phyloP scores from a whole-genome alignment of 2,797 vertebrate species.

The Hydrophis major region DNA sequence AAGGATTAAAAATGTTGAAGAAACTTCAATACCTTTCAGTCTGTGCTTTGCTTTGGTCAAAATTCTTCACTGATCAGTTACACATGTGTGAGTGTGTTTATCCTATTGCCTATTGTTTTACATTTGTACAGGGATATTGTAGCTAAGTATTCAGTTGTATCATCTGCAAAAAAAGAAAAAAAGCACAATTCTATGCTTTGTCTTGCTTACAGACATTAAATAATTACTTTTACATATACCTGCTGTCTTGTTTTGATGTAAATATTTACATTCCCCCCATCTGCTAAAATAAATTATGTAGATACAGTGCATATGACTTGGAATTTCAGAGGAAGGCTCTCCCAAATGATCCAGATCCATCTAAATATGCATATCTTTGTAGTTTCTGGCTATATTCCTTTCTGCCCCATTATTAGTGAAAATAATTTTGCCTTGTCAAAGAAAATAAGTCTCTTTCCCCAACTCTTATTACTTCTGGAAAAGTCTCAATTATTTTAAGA shows the following conservation, averaged over 20 bases:
- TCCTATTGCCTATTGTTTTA: slow-evolving; percentile 77
- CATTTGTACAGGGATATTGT: slow-evolving; percentile 77
- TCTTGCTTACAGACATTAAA: slow-evolving; percentile 85
- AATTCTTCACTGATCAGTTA: slow-evolving; percentile 74
- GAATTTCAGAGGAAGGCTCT: not conserved
- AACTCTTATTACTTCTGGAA: not conserved
- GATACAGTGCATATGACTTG: not conserved
- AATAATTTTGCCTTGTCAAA: not conserved
- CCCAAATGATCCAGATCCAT: not conserved
- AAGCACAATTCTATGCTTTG: slow-evolving; percentile 85
- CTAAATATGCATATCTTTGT: not conserved
- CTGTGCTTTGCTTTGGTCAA: slow-evolving; percentile 77
- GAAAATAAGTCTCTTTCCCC: not conserved
- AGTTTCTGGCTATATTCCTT: not conserved
- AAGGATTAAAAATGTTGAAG: slow-evolving; percentile 53
- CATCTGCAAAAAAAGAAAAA: slow-evolving; percentile 74
- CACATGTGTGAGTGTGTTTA: slow-evolving; percentile 75
- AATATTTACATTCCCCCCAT: slow-evolving; percentile 51
- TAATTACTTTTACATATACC: slow-evolving; percentile 82
- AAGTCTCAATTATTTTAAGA: slow-evolving; percentile 21
- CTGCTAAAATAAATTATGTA: not conserved
- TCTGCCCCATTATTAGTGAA: not conserved
- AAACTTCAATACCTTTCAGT: slow-evolving; percentile 64
- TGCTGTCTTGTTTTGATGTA: slow-evolving; percentile 64
- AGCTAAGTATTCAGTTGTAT: slow-evolving; percentile 79